Base-by-base conservation (phyloP, 2,888 invertebrate genomes). In the Drosophila austrosaltans region DNA sequence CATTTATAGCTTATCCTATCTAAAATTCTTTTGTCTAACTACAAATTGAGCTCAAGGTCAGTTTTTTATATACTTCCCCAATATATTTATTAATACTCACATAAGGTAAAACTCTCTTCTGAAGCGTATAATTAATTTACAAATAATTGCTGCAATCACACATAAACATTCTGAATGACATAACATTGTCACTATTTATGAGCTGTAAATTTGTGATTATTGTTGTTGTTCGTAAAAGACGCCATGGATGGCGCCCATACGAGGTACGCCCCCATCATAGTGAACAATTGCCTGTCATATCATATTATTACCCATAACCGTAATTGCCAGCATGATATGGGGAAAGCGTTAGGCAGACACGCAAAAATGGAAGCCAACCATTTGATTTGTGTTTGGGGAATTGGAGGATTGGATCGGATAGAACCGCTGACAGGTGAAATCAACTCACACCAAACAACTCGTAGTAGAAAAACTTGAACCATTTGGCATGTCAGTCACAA, bases 401-500 rank as follows among this genome's bases (percentile, higher is more conserved):
- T 48, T 25, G 10, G 22, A 25, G 48, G 25, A 48, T 59, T 42
- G 59, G 36, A 12, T 22, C 48, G 10, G 36, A 12, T 22, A 22
- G 10, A 22, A 7, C 8, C 56, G 71, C 53, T 78, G 87, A 81
- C 83, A 86, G 87, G 66, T 81, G 72, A 63, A 71, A 77, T 63
- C 53, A 69, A 58, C 74, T 54, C 2, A 10, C 44, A 56, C 20
- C 39, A 63, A 42, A 54, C 48, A 54, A 22, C 65, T 0, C 6
- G 6, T 6, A 36, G 1, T 36, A 8, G 36, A 68, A 40, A 66
- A 71, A 58, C 63, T 66, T 59, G 77, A 76, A 61, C 74, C 79
- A 81, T 84, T 82, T 78, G 79, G 70, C 81, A 69, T 87, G 85
- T 77, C 85, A 85, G 87, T 48, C 78, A 69, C 62, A 3, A 32